Base-by-base conservation (phyloP, 2,797 vertebrate species). In the Iguana delicatissima region DNA sequence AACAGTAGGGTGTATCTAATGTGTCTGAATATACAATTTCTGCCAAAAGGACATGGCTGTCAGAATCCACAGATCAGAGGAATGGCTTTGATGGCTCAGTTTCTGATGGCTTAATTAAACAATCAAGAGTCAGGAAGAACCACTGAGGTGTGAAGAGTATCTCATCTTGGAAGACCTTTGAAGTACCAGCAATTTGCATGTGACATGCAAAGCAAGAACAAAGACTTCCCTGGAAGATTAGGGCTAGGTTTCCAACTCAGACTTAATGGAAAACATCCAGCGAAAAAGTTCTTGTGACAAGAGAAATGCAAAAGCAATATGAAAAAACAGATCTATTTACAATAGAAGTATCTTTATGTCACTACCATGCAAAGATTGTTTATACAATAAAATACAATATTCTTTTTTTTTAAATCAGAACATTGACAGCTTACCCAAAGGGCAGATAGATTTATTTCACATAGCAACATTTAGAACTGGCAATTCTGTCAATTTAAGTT, bases 121-220 rank as follows among this genome's bases (percentile, higher is more conserved):
- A 84, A 84, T 57, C 85, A 69, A 69, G 50, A n/a, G 24, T 20
- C 72, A 76, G 79, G 69, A 62, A 83, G n/a, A 83, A 76, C 38
- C 67, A 42, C 24, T 52, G 22, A 87, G 81, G 80, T 91, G 73
- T n/a, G 72, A 77, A 90, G 57, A 64, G 55, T 67, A 77, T 76
- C 24, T 87, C 81, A 55, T 77, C 42, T 55, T 76, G n/a, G 85
- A 57, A 76, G 46, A 73, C 42, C 69, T 87, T 87, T 77, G 85
- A 83, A 81, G 50, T 57, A 52, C 8, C 29, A 38, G 42, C 46
- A 73, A 84, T 52, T 18, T 84, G 55, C 57, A 42, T 57, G 59
- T 16, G 20, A 10, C 46, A 84, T 73, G 57, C 59, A 42, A 20
- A 26, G 26, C 20, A 83, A 77, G 57, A 79, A 87, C 57, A 77